Conservation (phyloP, 1,140 invertebrate genomes). For the Pseudomyrmex gracilis region DNA sequence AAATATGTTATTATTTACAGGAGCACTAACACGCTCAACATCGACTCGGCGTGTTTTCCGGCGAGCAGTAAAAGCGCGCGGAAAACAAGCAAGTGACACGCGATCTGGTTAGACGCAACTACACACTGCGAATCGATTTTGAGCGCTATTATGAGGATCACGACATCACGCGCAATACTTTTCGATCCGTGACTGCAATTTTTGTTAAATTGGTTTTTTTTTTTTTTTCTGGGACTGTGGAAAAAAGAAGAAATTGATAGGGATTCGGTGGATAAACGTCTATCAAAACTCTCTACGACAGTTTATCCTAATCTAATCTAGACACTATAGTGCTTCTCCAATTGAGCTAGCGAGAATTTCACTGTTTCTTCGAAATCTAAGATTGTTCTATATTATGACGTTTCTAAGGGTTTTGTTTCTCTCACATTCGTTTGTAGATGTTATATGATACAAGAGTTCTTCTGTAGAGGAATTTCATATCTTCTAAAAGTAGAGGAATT, state of each 20-base stretch:
- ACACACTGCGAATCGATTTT: slow-evolving; percentile 36
- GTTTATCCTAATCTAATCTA: slow-evolving; percentile 43
- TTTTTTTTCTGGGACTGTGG: background rate
- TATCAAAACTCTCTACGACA: slow-evolving; percentile 18
- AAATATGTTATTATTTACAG: slow-evolving; percentile 35
- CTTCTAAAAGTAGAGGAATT: background rate
- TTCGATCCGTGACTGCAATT: background rate
- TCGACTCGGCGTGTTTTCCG: slow-evolving; percentile 26
- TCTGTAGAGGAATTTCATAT: slow-evolving; percentile 11
- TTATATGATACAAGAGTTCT: background rate
- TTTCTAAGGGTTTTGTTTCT: too few relatives aligned
- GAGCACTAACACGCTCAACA: slow-evolving; percentile 51
- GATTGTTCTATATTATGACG: slow-evolving; percentile 1
- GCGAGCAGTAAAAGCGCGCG: background rate
- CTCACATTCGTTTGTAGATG: too few relatives aligned
- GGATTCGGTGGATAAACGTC: slow-evolving; percentile 1
- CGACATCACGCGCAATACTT: slow-evolving; percentile 31
- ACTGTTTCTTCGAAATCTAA: slow-evolving; percentile 28
- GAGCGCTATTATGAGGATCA: slow-evolving; percentile 20
- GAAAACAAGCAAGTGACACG: background rate
- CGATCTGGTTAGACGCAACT: background rate
- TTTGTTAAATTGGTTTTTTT: background rate
- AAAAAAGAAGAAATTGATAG: background rate
- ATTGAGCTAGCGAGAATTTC: slow-evolving; percentile 1
- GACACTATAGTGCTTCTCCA: slow-evolving; percentile 1